These are phyloP conservation scores for Hypselothyrea guttata DNA, from an alignment of 2,888 invertebrate genomes.

Conservation along the genomic window DNA sequence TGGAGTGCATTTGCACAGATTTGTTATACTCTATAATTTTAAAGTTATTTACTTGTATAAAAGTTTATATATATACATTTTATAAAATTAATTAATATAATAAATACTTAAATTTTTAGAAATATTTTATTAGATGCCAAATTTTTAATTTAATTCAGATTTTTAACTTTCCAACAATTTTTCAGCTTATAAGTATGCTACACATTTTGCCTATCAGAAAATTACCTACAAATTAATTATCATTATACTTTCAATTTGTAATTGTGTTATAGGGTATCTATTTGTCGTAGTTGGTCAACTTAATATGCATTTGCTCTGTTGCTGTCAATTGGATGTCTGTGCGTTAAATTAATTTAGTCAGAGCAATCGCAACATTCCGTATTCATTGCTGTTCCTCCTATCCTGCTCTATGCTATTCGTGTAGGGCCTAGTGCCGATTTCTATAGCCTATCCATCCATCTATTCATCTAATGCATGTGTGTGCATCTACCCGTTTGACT, in stretches of 20 bases:
- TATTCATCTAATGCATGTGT: conserved; percentile 13
- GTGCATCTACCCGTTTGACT: conserved; percentile 34
- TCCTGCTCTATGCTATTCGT: neutral
- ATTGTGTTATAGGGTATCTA: conserved; percentile 1
- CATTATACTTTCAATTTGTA: too few species aligned
- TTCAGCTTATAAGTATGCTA: too few species aligned
- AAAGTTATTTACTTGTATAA: too few species aligned
- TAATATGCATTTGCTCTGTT: conserved; percentile 18
- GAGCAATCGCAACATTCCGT: conserved; percentile 48
- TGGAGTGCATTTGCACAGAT: conserved; percentile 14
- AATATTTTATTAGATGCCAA: too few species aligned
- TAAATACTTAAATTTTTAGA: too few species aligned
- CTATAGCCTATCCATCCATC: neutral
- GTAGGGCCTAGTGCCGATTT: neutral
- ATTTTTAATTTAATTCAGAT: too few species aligned
- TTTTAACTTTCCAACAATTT: too few species aligned
- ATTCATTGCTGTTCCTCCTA: conserved; percentile 36
- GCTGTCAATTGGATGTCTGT: conserved; percentile 67
- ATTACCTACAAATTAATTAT: too few species aligned
- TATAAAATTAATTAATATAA: too few species aligned
- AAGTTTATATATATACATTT: too few species aligned
- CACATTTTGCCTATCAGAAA: too few species aligned
- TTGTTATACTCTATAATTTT: conserved; percentile 6
- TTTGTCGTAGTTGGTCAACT: conserved; percentile 8
- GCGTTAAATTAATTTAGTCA: conserved; percentile 75